Base-by-base conservation (phyloP, 2,113 vertebrate species). In the Tetraodon nigroviridis region DNA sequence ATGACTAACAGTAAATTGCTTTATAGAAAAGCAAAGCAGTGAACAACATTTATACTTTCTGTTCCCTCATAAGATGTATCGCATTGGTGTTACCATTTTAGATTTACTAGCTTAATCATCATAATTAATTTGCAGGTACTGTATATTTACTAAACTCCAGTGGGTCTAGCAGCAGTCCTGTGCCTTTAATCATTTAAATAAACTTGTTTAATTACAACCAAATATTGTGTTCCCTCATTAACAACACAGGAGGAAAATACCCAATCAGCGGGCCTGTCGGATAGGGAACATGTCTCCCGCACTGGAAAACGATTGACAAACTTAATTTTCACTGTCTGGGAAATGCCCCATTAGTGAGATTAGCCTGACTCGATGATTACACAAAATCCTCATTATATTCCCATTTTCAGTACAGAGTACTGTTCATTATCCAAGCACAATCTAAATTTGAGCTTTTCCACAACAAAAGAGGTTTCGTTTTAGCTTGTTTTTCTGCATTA, bases 311-410 rank as follows among this genome's bases (percentile, higher is more conserved):
- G 21, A 50, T 22, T 21, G 17, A 51, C 37, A 22, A 46, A 21
- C 4, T 14, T 49, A 40, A 67, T 67, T 20, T 48, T 52, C 20
- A 29, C n/a, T 69, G 55, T 37, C 27, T 51, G n/a, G 32, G 16
- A 5, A 63, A 47, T 10, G 47, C 42, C 19, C 53, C 3, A 27
- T 1, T 32, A 53, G 24, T 51, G 27, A 45, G 29, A 64, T 55
- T 21, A 29, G 48, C 41, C 27, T 42, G 52, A 24, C 22, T 61
- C 11, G 17, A 42, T 29, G 19, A 55, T 12, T 46, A 41, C 14
- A 11, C 6, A n/a, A 29, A 53, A 19, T 32, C 16, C 5, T 60
- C 15, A 51, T 75, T 64, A 44, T 12, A n/a, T 12, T 54, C 22
- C 6, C 17, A 16, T 55, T 59, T 57, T 40, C 17, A 37, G 10